Conservation (phyloP, 2,113 vertebrate species). For the Indri indri region DNA sequence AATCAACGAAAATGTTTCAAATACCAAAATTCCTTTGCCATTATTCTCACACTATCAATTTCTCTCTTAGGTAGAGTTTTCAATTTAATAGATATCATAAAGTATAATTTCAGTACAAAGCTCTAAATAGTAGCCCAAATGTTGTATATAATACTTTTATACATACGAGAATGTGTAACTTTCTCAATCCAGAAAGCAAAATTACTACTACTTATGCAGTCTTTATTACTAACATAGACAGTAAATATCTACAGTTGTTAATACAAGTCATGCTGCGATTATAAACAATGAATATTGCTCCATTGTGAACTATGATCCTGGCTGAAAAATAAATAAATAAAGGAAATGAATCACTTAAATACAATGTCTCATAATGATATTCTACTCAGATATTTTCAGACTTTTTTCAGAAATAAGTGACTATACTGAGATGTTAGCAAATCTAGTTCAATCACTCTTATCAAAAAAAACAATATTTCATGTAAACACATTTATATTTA, state of each 20-base stretch:
- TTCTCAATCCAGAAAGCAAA: conserved; percentile 20
- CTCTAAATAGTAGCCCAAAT: neutral
- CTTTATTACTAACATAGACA: neutral
- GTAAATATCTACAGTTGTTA: neutral
- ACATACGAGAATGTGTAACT: neutral
- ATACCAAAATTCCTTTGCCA: conserved; percentile 11
- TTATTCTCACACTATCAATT: neutral
- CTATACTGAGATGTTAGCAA: conserved; percentile 1
- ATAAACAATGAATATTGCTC: neutral
- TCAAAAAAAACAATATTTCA: conserved; percentile 30
- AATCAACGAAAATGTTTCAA: conserved; percentile 22
- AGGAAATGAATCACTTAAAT: conserved; percentile 35
- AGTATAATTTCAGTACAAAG: conserved; percentile 24
- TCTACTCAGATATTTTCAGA: neutral
- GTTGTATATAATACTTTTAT: neutral
- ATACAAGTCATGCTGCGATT: neutral
- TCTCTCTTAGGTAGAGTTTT: neutral
- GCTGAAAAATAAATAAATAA: neutral
- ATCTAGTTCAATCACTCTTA: conserved; percentile 33
- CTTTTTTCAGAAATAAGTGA: conserved; percentile 3
- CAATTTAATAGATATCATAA: neutral
- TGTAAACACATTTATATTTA: conserved; percentile 4
- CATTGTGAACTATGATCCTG: neutral
- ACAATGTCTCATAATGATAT: neutral
- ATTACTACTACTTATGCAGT: neutral